phyloP scores from a whole-genome alignment of 2,797 vertebrate species.

The Macrochelys suwanniensis region DNA sequence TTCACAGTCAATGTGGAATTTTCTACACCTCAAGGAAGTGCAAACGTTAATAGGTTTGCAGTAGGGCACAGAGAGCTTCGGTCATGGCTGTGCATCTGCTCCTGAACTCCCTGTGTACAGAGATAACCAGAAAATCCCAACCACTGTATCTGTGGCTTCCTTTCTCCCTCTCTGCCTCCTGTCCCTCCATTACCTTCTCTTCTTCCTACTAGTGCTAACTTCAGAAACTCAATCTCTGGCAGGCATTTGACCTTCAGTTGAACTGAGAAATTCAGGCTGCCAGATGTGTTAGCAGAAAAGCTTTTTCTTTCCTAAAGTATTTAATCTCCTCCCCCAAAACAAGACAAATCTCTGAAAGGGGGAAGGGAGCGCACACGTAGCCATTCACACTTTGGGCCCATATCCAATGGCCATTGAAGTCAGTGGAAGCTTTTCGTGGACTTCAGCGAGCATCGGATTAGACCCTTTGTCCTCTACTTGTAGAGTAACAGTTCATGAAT shows the following conservation, averaged over 20 bases:
- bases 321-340: background rate
- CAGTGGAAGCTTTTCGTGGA: background rate
- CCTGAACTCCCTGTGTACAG: background rate
- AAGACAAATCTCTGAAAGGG: accelerated
- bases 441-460: background rate
- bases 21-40: background rate
- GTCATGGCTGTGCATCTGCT: accelerated
- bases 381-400: background rate
- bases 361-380: background rate
- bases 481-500: background rate
- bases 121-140: background rate
- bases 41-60: accelerated
- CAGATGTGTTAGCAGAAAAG: background rate
- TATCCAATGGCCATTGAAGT: background rate
- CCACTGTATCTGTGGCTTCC: background rate
- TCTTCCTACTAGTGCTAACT: background rate
- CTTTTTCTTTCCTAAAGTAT: accelerated
- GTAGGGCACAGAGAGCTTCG: background rate
- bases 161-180: background rate
- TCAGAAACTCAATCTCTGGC: background rate
- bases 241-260: background rate
- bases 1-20: background rate
- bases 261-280: background rate
- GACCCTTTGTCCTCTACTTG: background rate
- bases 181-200: background rate